Base-by-base conservation (phyloP, 1,140 invertebrate genomes). In the Nasonia longicornis region DNA sequence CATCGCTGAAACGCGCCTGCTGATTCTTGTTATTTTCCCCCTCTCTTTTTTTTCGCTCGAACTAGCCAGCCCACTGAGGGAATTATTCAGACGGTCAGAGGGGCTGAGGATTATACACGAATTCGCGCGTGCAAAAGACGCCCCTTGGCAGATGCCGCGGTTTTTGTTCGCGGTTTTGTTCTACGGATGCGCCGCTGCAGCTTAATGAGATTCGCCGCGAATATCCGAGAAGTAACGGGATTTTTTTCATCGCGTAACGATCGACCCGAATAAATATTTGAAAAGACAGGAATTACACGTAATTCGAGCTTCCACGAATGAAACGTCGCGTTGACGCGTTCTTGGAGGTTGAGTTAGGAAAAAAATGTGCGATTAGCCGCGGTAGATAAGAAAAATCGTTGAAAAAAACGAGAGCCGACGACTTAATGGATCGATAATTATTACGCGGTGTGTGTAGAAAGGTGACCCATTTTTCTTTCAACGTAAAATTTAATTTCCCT, bases 1-100 rank as follows among this genome's bases (percentile, higher is more conserved):
- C 89, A 90, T 90, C 82, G 84, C 85, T 83, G 63, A 63, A 69
- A 3, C 42, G 45, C 82, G 66, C 20, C 38, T 63, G 31, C 38
- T 7, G 26, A 16, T 66, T n/a, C 8, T 64, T 63, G 26, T 31
- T 75, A 35, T 63, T 35, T 63, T 63, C 63, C 16, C 6, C 48
- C n/a, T 73, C 26, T 73, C 45, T 6, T 69, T 22, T 69, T 31
- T 22, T 69, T 31, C 31, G 31, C 1, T 29, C 3, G 22, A 22
- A 20, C 64, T 10, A 67, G 7, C 20, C 48, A 11, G 11, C 1
- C 48, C 12, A 52, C 48, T 52, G 48, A 42, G 48, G 16, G 48
- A 52, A 52, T 52, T 52, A 66, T 66, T 63, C n/a, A 26, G 63
- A n/a, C 20, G 63, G 8, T n/a, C 63, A 26, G 26, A 22, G 26